Percentiles rank a stretch among this genome's conserved stretches.
Evolutionary conservation across 2,888 invertebrate genomes (phyloP).

Genomic region (Lymantria dispar): DNA sequence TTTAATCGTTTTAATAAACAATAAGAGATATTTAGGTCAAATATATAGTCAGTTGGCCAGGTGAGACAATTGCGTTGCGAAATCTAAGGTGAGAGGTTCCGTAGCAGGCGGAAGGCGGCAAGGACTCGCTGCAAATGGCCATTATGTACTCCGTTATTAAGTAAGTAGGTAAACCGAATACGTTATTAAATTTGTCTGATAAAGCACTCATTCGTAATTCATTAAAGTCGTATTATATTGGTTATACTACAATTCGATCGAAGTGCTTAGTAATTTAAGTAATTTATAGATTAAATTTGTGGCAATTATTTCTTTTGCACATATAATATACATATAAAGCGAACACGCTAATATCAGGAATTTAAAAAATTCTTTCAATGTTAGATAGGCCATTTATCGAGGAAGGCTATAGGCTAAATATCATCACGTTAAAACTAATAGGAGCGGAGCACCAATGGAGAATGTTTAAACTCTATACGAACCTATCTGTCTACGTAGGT

Average conservation of each 20-base stretch:
- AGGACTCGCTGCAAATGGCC: slow-evolving; percentile 18
- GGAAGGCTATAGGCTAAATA: no score
- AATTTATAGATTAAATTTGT: no score
- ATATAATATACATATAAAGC: no score
- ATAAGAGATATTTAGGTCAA: slow-evolving; percentile 32
- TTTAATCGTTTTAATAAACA: slow-evolving; percentile 24
- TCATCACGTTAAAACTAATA: no score
- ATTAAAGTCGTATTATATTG: neutral
- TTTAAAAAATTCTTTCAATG: no score
- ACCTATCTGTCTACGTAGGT: no score
- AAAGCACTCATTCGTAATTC: neutral
- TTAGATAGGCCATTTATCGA: no score
- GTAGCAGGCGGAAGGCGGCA: slow-evolving; percentile 30
- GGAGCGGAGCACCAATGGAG: no score
- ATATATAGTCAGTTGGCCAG: slow-evolving; percentile 28
- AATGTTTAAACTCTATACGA: no score
- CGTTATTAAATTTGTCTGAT: slow-evolving; percentile 1
- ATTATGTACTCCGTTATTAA: slow-evolving; percentile 7
- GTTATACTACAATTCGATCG: neutral
- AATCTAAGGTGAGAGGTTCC: slow-evolving; percentile 37
- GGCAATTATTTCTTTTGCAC: no score
- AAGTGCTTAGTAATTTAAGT: neutral
- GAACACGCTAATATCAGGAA: no score
- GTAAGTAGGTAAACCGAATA: slow-evolving; percentile 7
- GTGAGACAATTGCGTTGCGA: slow-evolving; percentile 42